phyloP scores from a whole-genome alignment of 1,140 invertebrate species.

The Acyrthosiphon pisum region DNA sequence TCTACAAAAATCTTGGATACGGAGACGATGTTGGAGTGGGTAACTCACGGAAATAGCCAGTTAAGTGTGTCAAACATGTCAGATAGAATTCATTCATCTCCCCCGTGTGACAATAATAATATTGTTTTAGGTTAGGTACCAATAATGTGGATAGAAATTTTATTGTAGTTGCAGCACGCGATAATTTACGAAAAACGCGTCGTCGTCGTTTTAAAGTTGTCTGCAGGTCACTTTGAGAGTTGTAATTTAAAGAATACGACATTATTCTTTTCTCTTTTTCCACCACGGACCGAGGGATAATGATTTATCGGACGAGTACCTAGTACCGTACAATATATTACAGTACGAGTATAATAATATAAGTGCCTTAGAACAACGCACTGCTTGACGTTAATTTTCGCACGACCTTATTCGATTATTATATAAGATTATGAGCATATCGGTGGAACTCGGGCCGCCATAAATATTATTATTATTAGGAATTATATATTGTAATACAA shows the following conservation, averaged over 20 bases:
- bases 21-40: not conserved
- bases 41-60: not conserved
- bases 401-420: not conserved
- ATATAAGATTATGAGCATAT: not conserved
- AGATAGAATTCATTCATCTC: not conserved
- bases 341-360: not conserved
- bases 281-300: not conserved
- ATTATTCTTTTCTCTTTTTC: not conserved
- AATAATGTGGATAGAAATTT: not conserved
- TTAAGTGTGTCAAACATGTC: not conserved
- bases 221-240: not conserved
- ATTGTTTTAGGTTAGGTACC: not conserved
- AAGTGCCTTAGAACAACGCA: not conserved
- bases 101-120: too few species aligned
- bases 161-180: not conserved
- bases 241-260: not conserved
- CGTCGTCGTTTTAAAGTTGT: not conserved
- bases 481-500: too few species aligned
- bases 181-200: not conserved
- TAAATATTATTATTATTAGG: too few species aligned
- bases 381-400: not conserved
- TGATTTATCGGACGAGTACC: not conserved
- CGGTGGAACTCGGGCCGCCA: too few species aligned
- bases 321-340: not conserved
- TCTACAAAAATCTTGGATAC: not conserved